A percentile compares a stretch with the other conserved stretches of the same genome.
phyloP scores from a whole-genome alignment of 1,140 invertebrate species.

The Paraescarpia echinospica region DNA sequence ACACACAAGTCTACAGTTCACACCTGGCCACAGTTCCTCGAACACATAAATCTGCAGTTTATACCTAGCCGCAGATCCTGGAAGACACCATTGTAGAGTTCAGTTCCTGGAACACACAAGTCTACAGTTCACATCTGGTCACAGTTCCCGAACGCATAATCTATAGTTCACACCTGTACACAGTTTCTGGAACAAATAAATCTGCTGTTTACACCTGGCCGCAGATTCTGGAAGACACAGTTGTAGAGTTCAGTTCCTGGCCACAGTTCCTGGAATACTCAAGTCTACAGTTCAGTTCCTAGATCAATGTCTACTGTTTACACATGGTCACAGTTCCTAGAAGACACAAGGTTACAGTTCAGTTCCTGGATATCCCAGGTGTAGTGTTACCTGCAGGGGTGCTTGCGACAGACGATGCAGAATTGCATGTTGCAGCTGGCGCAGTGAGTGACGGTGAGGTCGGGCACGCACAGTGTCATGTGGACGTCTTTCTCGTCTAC shows the following conservation, averaged over 20 bases:
- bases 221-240: slow-evolving; percentile 10
- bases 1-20: not conserved
- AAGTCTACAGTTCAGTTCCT: too few species aligned
- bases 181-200: not conserved
- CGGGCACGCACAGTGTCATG: slow-evolving; percentile 74
- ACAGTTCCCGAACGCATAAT: not conserved
- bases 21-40: not conserved
- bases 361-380: too few species aligned
- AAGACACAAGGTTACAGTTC: too few species aligned
- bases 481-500: slow-evolving; percentile 67
- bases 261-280: too few species aligned
- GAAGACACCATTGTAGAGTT: slow-evolving; percentile 13
- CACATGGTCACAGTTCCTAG: too few species aligned
- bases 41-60: not conserved
- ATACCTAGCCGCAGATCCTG: too few species aligned
- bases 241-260: too few species aligned
- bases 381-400: slow-evolving; percentile 87
- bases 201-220: too few species aligned
- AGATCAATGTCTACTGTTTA: too few species aligned
- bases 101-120: too few species aligned
- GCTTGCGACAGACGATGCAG: slow-evolving; percentile 76
- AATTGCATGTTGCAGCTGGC: slow-evolving; percentile 78
- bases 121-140: too few species aligned
- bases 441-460: slow-evolving; percentile 80
- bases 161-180: too few species aligned